Evolutionary conservation across 2,888 invertebrate species (phyloP).

Genomic region (Trachelus troglodyta): DNA sequence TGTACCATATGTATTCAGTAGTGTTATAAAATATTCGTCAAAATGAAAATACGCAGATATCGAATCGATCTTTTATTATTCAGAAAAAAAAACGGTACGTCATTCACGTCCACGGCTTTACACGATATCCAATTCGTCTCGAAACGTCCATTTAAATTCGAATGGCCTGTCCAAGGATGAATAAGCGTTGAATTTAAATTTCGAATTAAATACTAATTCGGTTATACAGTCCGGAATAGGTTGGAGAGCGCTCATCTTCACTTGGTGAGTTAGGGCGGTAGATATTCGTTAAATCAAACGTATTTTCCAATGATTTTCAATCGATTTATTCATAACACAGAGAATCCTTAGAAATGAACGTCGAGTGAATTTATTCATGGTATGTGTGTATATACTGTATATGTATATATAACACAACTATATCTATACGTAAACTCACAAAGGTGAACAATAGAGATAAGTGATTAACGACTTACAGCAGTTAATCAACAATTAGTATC

Average conservation of each 20-base stretch:
- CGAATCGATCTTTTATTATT: neutral
- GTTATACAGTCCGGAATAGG: neutral
- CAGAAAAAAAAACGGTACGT: neutral
- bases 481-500: conserved; percentile 30
- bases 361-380: neutral
- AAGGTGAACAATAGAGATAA: neutral
- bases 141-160: neutral
- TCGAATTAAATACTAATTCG: neutral
- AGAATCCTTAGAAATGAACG: neutral
- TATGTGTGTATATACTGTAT: neutral
- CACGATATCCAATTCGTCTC: neutral
- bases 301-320: neutral
- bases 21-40: neutral
- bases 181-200: neutral
- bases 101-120: neutral
- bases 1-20: neutral
- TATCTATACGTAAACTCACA: neutral
- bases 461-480: conserved; percentile 19
- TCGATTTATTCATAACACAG: neutral
- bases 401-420: neutral
- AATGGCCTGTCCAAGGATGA: neutral
- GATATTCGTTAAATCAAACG: neutral
- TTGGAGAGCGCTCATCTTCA: neutral
- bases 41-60: neutral
- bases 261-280: neutral